Base-by-base conservation (phyloP, 2,888 invertebrate genomes). In the Laothoe populi region DNA sequence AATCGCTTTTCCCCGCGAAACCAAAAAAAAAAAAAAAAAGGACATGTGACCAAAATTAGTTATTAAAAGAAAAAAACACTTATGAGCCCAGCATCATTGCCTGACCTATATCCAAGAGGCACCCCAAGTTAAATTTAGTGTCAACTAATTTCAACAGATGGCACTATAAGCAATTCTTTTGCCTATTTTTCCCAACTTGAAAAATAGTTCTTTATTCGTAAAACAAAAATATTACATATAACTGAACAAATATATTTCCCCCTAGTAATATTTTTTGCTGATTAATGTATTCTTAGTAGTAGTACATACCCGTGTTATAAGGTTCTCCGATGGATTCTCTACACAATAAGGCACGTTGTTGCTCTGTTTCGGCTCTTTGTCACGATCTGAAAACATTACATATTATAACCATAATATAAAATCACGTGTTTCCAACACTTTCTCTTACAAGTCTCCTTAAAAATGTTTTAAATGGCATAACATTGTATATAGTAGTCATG, bases 311-410 rank as follows among this genome's bases (percentile, higher is more conserved):
- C 88, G 88, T 77, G 86, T 82, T 74, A 92, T 91, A 75, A 92
- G 88, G 78, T 77, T 88, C 85, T 92, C 93, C 79, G 91, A 90
- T 78, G 93, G 92, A 79, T 88, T 89, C 81, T 87, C 85, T 80
- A 91, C 89, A 86, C 91, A 93, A 84, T 89, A 92, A 88, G 91
- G 89, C 88, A 90, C 90, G 74, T 82, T 83, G 86, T 84, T 85
- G 83, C 75, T 86, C 75, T 77, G 83, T 74, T 66, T 81, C 70
- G 78, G 82, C 78, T 72, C 73, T 78, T 81, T 88, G 92, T 92
- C 92, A 92, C 90, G 92, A 92, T 79, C 92, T 92, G 72, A 0
- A 64, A 70, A 70, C 60, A 58, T 38, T 7, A 46, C 60, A 11
- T 42, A 16, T 11, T 48, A 23, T 48, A 24, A 48, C 13, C 0